phyloP scores from a whole-genome alignment of 2,888 invertebrate species.

The Ichneumoninae sp. region DNA sequence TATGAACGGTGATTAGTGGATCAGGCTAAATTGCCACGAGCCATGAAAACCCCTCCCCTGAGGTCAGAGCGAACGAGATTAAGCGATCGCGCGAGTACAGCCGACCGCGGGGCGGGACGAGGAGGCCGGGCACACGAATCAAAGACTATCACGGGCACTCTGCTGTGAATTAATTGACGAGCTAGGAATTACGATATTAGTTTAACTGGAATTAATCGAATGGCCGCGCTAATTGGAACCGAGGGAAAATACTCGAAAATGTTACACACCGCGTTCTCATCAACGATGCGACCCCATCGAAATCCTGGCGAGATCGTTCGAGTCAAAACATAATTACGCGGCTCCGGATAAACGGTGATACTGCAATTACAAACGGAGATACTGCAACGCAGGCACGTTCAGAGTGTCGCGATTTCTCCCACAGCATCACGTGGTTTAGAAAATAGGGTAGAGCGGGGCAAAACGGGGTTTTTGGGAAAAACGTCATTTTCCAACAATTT shows the following conservation, averaged over 20 bases:
- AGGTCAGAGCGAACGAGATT: slow-evolving; percentile 46
- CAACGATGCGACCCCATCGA: neutral
- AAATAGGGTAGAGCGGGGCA: too few relatives aligned
- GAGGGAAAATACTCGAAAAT: neutral
- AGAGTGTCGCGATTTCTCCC: neutral
- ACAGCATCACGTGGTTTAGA: too few relatives aligned
- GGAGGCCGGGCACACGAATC: neutral
- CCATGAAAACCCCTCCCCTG: slow-evolving; percentile 10
- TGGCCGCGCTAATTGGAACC: slow-evolving; percentile 11
- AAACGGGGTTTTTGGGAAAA: too few relatives aligned
- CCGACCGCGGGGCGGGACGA: neutral
- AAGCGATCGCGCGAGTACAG: slow-evolving; percentile 34
- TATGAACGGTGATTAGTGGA: slow-evolving; percentile 57
- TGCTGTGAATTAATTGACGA: slow-evolving; percentile 52
- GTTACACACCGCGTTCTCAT: too few relatives aligned
- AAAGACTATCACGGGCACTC: slow-evolving; percentile 31
- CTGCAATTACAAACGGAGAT: neutral
- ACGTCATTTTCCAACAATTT: too few relatives aligned
- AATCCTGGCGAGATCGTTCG: neutral
- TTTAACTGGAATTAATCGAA: slow-evolving; percentile 39
- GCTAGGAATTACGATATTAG: slow-evolving; percentile 18
- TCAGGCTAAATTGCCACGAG: slow-evolving; percentile 53
- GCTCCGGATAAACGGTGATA: neutral
- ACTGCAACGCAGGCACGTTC: neutral
- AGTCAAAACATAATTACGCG: neutral